phyloP scores from a whole-genome alignment of 2,113 vertebrate species.

The Megaceryle maxima region DNA sequence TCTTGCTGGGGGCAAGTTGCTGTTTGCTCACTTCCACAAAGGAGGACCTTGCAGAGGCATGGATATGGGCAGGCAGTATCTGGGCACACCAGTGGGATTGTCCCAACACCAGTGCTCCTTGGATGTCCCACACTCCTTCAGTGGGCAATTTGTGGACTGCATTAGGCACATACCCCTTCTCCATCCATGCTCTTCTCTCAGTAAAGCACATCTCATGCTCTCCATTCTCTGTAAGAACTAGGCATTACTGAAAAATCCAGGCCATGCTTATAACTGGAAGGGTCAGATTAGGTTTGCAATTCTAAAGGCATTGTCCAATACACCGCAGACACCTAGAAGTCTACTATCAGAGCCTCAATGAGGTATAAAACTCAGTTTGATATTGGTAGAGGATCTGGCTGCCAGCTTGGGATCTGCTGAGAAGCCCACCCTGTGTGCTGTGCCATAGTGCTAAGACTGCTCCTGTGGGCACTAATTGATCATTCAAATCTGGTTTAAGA shows the following conservation, averaged over 20 bases:
- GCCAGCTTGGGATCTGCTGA: background rate
- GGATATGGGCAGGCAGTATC: background rate
- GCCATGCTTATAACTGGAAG: background rate
- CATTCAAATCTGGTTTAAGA: background rate
- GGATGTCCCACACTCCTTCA: rapidly evolving
- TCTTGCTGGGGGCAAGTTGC: background rate
- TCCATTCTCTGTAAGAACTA: background rate
- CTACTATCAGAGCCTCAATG: background rate
- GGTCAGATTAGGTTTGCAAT: background rate
- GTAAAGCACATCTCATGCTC: rapidly evolving
- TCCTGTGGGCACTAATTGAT: background rate
- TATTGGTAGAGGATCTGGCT: background rate
- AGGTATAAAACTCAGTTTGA: background rate
- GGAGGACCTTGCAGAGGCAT: background rate
- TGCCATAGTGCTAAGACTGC: background rate
- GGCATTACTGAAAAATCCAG: background rate
- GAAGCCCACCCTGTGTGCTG: background rate
- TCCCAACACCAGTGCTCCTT: background rate
- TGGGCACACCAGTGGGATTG: background rate
- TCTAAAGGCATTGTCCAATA: background rate
- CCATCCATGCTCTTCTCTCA: background rate
- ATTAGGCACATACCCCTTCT: background rate
- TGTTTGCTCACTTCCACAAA: background rate
- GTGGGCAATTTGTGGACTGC: background rate
- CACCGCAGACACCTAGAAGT: background rate